These are phyloP conservation scores for Tangara arthus DNA, from an alignment of 2,797 vertebrate species.

Conservation along the genomic window DNA sequence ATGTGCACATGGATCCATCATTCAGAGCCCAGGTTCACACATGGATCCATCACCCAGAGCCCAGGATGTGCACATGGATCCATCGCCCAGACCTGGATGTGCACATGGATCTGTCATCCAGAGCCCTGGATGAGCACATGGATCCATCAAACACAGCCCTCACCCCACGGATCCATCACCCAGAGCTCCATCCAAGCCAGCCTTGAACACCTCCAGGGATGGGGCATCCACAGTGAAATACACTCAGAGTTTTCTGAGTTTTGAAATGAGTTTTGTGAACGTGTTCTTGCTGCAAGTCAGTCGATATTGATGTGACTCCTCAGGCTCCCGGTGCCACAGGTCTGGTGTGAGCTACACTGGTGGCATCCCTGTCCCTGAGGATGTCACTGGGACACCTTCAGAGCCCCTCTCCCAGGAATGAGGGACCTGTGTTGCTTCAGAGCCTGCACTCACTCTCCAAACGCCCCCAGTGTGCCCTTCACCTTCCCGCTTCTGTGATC, in stretches of 20 bases:
- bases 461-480: neutral
- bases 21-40: fast-evolving
- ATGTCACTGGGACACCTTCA: fast-evolving
- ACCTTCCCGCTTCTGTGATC: neutral
- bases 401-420: fast-evolving
- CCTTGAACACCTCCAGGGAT: neutral
- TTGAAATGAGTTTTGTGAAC: neutral
- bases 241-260: neutral
- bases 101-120: no score
- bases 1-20: no score
- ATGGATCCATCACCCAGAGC: neutral
- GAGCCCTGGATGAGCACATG: fast-evolving
- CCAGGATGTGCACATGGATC: neutral
- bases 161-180: neutral
- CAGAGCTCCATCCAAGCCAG: neutral
- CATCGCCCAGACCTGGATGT: fast-evolving
- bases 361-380: neutral
- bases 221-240: neutral
- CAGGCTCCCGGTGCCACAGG: fast-evolving
- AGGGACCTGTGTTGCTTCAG: neutral
- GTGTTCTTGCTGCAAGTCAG: fast-evolving
- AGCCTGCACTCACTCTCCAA: neutral
- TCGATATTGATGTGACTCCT: fast-evolving
- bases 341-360: fast-evolving
- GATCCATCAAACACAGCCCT: no score